Conservation (phyloP, 2,888 invertebrate species). For the Gymnosoma rotundatum region DNA sequence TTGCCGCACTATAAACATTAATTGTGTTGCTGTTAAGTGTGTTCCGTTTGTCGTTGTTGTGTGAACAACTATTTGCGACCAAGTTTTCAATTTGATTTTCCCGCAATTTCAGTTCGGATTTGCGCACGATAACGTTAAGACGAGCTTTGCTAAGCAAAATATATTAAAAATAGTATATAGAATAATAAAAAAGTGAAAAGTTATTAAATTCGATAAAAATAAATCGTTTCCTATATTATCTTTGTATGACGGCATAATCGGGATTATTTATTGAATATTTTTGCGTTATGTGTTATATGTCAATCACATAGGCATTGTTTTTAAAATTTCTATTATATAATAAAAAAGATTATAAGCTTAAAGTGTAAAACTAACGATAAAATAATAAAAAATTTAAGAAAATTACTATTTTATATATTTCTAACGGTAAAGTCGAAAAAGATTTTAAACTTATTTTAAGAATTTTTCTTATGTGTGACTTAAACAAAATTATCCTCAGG, state of each 20-base stretch:
- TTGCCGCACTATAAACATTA: constrained; percentile 32
- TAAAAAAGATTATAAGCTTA: not conserved
- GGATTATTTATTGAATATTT: not conserved
- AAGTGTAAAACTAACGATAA: not conserved
- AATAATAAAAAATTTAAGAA: not conserved
- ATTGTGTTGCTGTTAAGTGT: constrained; percentile 51
- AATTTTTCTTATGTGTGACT: too few species aligned
- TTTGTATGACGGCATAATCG: not conserved
- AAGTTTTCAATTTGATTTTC: constrained; percentile 78
- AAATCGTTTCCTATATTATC: not conserved
- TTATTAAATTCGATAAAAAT: not conserved
- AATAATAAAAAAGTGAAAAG: constrained; percentile 41
- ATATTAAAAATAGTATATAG: not conserved
- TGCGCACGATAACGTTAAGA: constrained; percentile 81
- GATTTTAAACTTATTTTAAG: too few species aligned
- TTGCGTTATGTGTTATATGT: not conserved
- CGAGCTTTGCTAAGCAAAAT: constrained; percentile 75
- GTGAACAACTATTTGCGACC: constrained; percentile 65
- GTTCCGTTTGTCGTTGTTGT: constrained; percentile 54
- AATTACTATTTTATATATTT: too few species aligned
- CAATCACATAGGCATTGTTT: not conserved
- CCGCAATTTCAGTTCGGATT: constrained; percentile 81
- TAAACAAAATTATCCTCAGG: too few species aligned
- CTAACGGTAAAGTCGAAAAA: too few species aligned
- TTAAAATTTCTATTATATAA: not conserved